Evolutionary conservation across 2,113 vertebrate species (phyloP).

Genomic region (Vireo altiloquus): DNA sequence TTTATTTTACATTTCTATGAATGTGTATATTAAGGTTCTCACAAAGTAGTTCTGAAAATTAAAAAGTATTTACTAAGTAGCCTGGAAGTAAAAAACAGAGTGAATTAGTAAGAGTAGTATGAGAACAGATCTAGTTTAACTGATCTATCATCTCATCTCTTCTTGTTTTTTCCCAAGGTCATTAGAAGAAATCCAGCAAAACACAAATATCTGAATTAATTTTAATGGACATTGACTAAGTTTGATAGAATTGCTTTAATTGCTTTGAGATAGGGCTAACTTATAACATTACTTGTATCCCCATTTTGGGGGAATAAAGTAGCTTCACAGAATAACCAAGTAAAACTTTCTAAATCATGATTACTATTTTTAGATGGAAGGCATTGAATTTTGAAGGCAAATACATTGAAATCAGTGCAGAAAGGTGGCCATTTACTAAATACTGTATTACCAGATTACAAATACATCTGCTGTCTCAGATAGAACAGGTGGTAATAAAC

Average conservation of each 20-base stretch:
- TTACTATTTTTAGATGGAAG: slow-evolving; percentile 4
- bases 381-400: background rate
- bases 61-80: background rate
- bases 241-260: slow-evolving; percentile 59
- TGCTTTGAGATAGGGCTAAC: slow-evolving; percentile 23
- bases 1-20: slow-evolving; percentile 39
- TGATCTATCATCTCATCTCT: slow-evolving; percentile 13
- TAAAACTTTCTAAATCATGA: background rate
- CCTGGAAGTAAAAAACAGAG: background rate
- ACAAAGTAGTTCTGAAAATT: slow-evolving; percentile 19
- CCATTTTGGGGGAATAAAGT: background rate
- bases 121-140: background rate
- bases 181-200: slow-evolving; percentile 50
- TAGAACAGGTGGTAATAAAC: slow-evolving; percentile 17
- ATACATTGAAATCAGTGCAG: background rate
- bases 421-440: slow-evolving; percentile 14
- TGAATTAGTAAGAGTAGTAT: background rate
- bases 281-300: background rate
- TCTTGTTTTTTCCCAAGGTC: slow-evolving; percentile 20
- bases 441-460: background rate
- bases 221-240: slow-evolving; percentile 26
- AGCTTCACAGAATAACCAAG: background rate
- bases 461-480: slow-evolving; percentile 15
- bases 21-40: background rate
- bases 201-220: slow-evolving; percentile 50